Evolutionary conservation across 1,140 invertebrate species (phyloP), one percentile per base, ranked within the genome.

Genomic region (Achatina immaculata): DNA sequence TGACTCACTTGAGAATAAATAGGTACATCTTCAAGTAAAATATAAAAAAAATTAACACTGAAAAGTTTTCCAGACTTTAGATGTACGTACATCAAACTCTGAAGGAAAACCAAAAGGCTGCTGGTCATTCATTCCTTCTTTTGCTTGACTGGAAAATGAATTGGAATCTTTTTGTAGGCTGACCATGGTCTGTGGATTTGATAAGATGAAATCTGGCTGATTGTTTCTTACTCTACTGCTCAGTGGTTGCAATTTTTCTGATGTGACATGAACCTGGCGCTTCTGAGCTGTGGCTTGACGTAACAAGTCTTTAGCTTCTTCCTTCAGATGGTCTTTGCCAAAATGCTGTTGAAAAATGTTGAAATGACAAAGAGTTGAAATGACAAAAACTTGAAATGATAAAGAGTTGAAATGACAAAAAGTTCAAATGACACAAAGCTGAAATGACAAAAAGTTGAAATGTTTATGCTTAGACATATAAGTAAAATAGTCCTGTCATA

Each of bases 271-370:
- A 55, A 55, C 21, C n/a, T 4, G 51, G 14, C n/a, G 51, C 28
- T 80, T 36, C 36, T 71, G 77, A 3, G 83, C 82, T 38, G 72
- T 78, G n/a, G 78, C 76, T 76, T 80, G 79, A 48, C 76, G 80
- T n/a, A 85, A 55, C 7, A 84, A 69, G 19, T 86, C 82, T 58
- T 84, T 48, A 9, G 83, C 81, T 58, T 86, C 81, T 68, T 82
- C 58, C 58, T 83, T 82, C 66, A 84, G 48, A 38, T 78, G 48
- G 24, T 78, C 78, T 74, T 85, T 86, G 24, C 86, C 86, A 85
- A 87, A 87, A 73, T 78, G 82, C 86, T 87, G 78, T 55, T n/a
- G n/a, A n/a, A 80, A 78, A 81, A 55, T 69, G 31, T 40, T 48
- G 68, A 28, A 58, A 73, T 65, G 55, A n/a, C n/a, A n/a, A n/a